A percentile compares a stretch with the other conserved stretches of the same genome.
These are phyloP conservation scores for Gallinago solitaria DNA, from an alignment of 2,797 vertebrate genomes.

Conservation along the genomic window DNA sequence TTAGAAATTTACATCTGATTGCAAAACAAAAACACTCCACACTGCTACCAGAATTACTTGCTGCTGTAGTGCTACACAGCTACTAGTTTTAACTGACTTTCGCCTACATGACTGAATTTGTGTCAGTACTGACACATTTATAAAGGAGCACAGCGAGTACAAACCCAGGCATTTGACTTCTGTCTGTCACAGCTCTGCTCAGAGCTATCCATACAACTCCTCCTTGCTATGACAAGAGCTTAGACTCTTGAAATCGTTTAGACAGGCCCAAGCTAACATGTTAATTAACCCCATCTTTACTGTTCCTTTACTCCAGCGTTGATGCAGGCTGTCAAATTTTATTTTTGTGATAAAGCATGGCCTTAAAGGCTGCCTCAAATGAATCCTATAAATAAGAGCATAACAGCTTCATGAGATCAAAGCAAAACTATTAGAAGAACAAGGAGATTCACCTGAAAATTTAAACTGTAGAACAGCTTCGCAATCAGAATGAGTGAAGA, in stretches of 20 bases:
- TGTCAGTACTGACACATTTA: neutral
- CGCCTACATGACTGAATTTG: neutral
- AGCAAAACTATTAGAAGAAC: neutral
- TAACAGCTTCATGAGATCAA: neutral
- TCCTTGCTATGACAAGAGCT: neutral
- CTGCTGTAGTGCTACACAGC: neutral
- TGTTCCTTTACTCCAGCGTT: neutral
- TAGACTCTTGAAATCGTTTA: neutral
- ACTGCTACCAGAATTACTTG: neutral
- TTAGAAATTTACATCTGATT: neutral
- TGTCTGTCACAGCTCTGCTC: neutral
- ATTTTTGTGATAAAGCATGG: neutral
- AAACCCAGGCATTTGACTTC: neutral
- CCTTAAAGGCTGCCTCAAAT: neutral
- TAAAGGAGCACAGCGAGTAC: neutral
- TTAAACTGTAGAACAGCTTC: slow-evolving; percentile 98
- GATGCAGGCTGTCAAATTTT: neutral
- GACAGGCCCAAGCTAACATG: neutral
- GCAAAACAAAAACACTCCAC: neutral
- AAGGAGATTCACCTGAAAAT: slow-evolving; percentile 89
- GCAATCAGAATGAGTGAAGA: slow-evolving; percentile 96
- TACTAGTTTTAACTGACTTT: neutral
- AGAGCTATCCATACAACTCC: neutral
- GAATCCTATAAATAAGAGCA: neutral
- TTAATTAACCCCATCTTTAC: neutral